A percentile compares a stretch with the other conserved stretches of the same genome.
Conservation (phyloP, 2,888 invertebrate species). For the Drosophila merina region DNA sequence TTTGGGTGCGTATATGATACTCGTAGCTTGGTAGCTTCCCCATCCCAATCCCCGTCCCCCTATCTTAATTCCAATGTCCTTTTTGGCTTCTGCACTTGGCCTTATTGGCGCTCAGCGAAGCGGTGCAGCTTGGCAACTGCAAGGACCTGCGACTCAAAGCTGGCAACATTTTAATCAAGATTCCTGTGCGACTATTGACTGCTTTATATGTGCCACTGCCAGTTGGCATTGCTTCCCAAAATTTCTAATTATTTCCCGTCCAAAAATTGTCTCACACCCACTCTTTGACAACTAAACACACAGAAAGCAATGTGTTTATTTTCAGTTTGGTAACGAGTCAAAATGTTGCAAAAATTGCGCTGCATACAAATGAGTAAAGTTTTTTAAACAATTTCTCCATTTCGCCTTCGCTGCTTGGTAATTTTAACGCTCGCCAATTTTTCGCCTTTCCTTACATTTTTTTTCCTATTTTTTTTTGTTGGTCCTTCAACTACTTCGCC, state of each 20-base stretch:
- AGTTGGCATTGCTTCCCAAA: constrained; percentile 6
- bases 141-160: not conserved
- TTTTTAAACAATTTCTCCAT: constrained; percentile 65
- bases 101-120: constrained; percentile 51
- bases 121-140: constrained; percentile 30
- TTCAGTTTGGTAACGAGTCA: constrained; percentile 72
- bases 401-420: constrained; percentile 49
- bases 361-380: constrained; percentile 83
- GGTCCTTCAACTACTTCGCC: not conserved
- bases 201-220: not conserved
- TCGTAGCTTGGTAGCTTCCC: not conserved
- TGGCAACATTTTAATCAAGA: constrained; percentile 18
- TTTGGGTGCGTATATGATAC: constrained; percentile 91
- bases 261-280: constrained; percentile 1
- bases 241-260: constrained; percentile 35
- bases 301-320: constrained; percentile 47
- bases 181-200: constrained; percentile 21
- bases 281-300: constrained; percentile 1
- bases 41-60: not conserved
- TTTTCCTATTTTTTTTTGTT: constrained; percentile 20
- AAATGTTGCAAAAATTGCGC: constrained; percentile 79
- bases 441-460: constrained; percentile 38
- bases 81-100: constrained; percentile 37
- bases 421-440: constrained; percentile 55
- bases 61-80: not conserved